A percentile compares a stretch with the other conserved stretches of the same genome.
phyloP scores from a whole-genome alignment of 2,113 vertebrate species.

The Percopsis transmontana region DNA sequence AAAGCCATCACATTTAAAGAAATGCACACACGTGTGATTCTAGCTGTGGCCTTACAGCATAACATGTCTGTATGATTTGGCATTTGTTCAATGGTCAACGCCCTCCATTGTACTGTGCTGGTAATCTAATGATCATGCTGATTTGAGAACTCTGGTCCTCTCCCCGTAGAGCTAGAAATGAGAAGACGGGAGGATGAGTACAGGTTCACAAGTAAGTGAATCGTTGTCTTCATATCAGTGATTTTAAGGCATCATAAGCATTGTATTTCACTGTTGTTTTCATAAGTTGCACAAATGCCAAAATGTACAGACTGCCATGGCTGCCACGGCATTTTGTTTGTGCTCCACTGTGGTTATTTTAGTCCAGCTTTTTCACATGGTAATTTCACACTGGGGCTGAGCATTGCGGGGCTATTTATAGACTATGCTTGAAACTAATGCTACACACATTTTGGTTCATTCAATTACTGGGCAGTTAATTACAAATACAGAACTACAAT shows the following conservation, averaged over 20 bases:
- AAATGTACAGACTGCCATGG: slow-evolving; percentile 54
- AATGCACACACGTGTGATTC: neutral
- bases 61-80: slow-evolving; percentile 63
- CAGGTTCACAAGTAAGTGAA: slow-evolving; percentile 99
- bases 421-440: slow-evolving; percentile 20
- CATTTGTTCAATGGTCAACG: slow-evolving; percentile 72
- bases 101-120: slow-evolving; percentile 15
- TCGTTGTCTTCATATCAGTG: slow-evolving; percentile 29
- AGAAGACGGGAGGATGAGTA: slow-evolving; percentile 99
- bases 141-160: slow-evolving; percentile 85
- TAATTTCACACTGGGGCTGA: slow-evolving; percentile 33
- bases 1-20: neutral
- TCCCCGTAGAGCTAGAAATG: slow-evolving; percentile 96
- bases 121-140: slow-evolving; percentile 65
- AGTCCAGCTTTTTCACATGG: slow-evolving; percentile 21
- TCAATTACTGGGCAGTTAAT: slow-evolving; percentile 9
- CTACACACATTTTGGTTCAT: slow-evolving; percentile 1
- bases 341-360: slow-evolving; percentile 33
- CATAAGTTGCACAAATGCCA: slow-evolving; percentile 71
- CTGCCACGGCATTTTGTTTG: neutral
- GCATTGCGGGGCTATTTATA: slow-evolving; percentile 41
- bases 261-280: slow-evolving; percentile 3
- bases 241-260: slow-evolving; percentile 37
- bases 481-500: too few relatives aligned
- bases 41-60: neutral